A percentile compares a stretch with the other conserved stretches of the same genome.
Evolutionary conservation across 2,113 vertebrate species (phyloP).

Genomic region (Zosterops hypoxanthus): DNA sequence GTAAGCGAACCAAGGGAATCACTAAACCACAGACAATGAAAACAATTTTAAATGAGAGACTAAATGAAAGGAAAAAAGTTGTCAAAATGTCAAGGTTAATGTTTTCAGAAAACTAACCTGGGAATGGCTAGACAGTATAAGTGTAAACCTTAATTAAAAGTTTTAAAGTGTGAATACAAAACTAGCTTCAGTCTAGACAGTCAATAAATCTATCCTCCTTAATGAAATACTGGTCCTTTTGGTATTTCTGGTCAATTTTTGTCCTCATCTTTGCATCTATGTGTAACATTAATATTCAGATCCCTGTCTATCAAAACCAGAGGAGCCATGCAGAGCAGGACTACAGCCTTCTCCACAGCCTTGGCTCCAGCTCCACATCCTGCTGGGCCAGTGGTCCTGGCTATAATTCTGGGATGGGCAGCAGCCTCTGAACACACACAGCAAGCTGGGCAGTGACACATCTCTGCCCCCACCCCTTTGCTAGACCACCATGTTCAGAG

Average conservation of each 20-base stretch:
- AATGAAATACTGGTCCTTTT: constrained; percentile 8
- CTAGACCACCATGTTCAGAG: neutral
- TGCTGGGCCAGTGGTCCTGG: neutral
- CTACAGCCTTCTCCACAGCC: neutral
- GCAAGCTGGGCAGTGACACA: neutral
- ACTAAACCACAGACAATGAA: constrained; percentile 44
- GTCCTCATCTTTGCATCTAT: neutral
- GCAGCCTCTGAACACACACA: accelerated
- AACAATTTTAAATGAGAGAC: constrained; percentile 54
- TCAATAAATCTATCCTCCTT: neutral
- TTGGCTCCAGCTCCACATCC: accelerated
- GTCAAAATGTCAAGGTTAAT: constrained; percentile 64
- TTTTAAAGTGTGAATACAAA: constrained; percentile 23
- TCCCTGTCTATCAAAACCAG: neutral
- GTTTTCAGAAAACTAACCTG: constrained; percentile 61
- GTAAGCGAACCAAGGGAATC: constrained; percentile 34
- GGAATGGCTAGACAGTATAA: neutral
- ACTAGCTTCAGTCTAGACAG: neutral
- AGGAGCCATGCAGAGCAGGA: accelerated
- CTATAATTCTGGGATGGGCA: neutral
- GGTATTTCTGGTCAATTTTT: neutral
- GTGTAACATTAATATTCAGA: neutral
- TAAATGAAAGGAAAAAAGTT: constrained; percentile 57
- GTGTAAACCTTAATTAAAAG: constrained; percentile 23
- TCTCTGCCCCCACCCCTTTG: neutral